phyloP scores from a whole-genome alignment of 2,888 invertebrate genomes.

The Gymnocheta viridis region DNA sequence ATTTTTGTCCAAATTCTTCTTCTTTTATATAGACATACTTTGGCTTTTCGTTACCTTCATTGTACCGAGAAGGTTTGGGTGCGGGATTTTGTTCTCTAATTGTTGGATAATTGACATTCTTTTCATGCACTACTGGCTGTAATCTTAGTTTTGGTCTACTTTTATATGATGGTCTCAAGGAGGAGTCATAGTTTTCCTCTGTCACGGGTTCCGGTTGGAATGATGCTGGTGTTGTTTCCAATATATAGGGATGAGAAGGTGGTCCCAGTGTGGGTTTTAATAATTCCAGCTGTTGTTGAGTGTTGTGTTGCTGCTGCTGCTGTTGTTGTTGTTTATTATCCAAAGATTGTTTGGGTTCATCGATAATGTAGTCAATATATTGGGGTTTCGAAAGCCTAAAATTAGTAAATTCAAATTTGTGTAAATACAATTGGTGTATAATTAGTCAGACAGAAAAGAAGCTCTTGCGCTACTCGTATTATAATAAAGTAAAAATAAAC shows the following conservation, averaged over 20 bases:
- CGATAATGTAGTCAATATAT: conserved; percentile 78
- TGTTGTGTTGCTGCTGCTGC: background rate
- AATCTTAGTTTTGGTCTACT: conserved; percentile 77
- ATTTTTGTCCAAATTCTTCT: conserved; percentile 67
- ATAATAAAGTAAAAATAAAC: background rate
- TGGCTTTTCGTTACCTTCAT: conserved; percentile 48
- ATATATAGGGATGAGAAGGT: conserved; percentile 74
- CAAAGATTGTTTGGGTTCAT: conserved; percentile 79
- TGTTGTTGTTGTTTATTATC: conserved; percentile 76
- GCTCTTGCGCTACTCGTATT: background rate
- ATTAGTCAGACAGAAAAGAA: background rate
- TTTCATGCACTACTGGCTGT: conserved; percentile 73
- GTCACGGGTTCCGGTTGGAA: conserved; percentile 50
- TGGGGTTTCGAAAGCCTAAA: conserved; percentile 71
- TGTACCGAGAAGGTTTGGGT: conserved; percentile 43
- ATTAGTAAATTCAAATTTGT: conserved; percentile 27
- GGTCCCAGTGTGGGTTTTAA: conserved; percentile 57
- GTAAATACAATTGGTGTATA: background rate
- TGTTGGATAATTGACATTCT: conserved; percentile 64
- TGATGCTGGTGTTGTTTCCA: conserved; percentile 77
- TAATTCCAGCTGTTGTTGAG: conserved; percentile 35
- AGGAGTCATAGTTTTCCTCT: conserved; percentile 72
- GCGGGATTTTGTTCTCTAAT: conserved; percentile 63
- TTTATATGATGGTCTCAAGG: conserved; percentile 76
- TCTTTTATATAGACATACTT: conserved; percentile 64